A percentile compares a stretch with the other conserved stretches of the same genome.
Conservation (phyloP, 1,140 invertebrate species). For the Hyposmocoma kahamanoa region DNA sequence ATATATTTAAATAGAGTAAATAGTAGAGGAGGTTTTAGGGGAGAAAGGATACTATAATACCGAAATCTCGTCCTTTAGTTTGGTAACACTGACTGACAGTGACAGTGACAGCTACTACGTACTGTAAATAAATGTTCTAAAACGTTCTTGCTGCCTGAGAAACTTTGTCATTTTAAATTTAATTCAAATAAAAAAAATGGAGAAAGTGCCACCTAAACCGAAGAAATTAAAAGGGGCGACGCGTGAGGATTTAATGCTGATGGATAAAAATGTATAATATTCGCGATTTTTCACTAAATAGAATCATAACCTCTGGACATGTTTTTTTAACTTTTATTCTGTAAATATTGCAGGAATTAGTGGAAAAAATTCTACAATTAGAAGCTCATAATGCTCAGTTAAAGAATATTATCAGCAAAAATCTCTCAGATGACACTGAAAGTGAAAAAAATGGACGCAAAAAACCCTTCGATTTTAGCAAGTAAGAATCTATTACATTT, state of each 20-base stretch:
- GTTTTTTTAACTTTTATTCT: conserved; percentile 5
- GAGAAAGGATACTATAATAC: too few species aligned
- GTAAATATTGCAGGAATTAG: conserved; percentile 69
- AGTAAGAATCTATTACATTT: too few species aligned
- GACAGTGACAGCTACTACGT: too few species aligned
- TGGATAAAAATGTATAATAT: conserved; percentile 47
- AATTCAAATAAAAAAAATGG: too few species aligned
- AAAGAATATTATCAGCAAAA: conserved; percentile 76
- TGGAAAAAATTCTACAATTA: conserved; percentile 76
- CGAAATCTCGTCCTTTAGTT: too few species aligned
- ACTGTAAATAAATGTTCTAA: too few species aligned
- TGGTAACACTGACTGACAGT: too few species aligned
- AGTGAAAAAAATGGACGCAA: conserved; percentile 26
- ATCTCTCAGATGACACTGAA: conserved; percentile 29
- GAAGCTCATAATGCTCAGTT: conserved; percentile 78
- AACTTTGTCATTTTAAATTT: too few species aligned
- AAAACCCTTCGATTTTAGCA: conserved; percentile 76
- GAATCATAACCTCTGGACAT: conserved; percentile 17
- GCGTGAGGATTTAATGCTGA: conserved; percentile 37
- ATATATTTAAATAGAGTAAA: too few species aligned
- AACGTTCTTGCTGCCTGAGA: too few species aligned
- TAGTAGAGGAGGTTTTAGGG: too few species aligned
- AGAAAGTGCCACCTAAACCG: conserved; percentile 33
- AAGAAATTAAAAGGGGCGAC: conserved; percentile 29
- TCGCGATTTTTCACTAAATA: neutral